These are phyloP conservation scores for Drosophila pseudoananassae DNA, from an alignment of 1,140 invertebrate species.

Conservation along the genomic window DNA sequence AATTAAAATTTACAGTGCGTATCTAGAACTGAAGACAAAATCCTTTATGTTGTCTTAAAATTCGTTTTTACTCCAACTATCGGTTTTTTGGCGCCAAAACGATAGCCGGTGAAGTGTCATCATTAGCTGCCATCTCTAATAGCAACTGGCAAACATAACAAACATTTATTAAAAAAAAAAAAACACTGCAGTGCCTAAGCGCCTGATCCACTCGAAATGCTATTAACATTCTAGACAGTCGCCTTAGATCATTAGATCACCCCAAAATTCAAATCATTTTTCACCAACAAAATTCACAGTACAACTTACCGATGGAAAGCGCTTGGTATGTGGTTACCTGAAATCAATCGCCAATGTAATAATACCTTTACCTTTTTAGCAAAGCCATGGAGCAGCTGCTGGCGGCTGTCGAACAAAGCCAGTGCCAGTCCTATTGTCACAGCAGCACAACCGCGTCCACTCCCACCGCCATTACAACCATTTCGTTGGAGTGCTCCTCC, in stretches of 20 bases:
- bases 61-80: not conserved
- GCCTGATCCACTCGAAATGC: not conserved
- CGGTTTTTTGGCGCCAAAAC: conserved; percentile 9
- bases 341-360: not conserved
- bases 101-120: not conserved
- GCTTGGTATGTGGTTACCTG: conserved; percentile 3
- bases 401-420: conserved; percentile 34
- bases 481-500: conserved; percentile 7
- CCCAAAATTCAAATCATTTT: not conserved
- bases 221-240: not conserved
- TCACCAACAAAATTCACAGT: conserved; percentile 6
- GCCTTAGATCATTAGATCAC: conserved; percentile 1
- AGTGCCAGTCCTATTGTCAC: not conserved
- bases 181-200: not conserved
- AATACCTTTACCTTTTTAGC: conserved; percentile 7
- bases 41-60: not conserved
- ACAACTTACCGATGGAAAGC: conserved; percentile 1
- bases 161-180: not conserved
- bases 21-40: not conserved
- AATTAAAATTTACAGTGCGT: not conserved
- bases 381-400: conserved; percentile 53
- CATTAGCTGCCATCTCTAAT: conserved; percentile 35
- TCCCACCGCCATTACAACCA: conserved; percentile 11
- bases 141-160: conserved; percentile 29
- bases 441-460: not conserved